Evolutionary conservation across 2,888 invertebrate species (phyloP), one percentile per base, ranked within the genome.

Genomic region (Yponomeuta evonymella): DNA sequence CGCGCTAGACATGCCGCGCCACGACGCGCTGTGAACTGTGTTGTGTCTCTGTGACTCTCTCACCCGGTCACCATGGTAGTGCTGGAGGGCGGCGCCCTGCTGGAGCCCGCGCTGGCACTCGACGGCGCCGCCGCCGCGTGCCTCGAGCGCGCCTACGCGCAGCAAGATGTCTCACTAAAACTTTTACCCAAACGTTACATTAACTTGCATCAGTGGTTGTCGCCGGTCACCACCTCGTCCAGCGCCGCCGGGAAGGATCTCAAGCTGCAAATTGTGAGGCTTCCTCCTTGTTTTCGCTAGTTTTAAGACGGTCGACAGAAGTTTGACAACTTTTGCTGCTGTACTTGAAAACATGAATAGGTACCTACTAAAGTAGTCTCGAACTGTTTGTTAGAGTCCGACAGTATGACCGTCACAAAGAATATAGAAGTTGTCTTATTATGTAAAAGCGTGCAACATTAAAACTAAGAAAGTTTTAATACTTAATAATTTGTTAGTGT

Each of bases 131-230:
- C 95, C 77, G 94, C 94, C 76, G 94, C 95, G 76, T 94, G 95
- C 78, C 91, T 97, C 85, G 96, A 97, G 87, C 94, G 95, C 74
- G 94, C 95, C 74, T 96, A 96, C 89, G 95, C 96, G 81, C 96
- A 96, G 88, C 95, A 96, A 78, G 95, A 96, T 80, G 95, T 96
- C 81, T 96, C 96, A 79, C 94, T 97, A 87, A 97, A 97, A 95
- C 95, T 97, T 94, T 94, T 97, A 90, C 96, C 97, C 83, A 97
- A 97, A 93, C 94, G 97, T 83, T 97, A 96, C 90, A 96, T 97
- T 87, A 97, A 96, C 93, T 94, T 97, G 86, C 97, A 97, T 89
- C 96, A 97, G 90, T 97, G 97, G 96, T 93, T 97, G 84, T 96
- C 97, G 83, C 97, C 97, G 77, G 94, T 95, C 81, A 94, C 96